Base-by-base conservation (phyloP, 2,888 invertebrate genomes). In the Drosophila fungiperda region DNA sequence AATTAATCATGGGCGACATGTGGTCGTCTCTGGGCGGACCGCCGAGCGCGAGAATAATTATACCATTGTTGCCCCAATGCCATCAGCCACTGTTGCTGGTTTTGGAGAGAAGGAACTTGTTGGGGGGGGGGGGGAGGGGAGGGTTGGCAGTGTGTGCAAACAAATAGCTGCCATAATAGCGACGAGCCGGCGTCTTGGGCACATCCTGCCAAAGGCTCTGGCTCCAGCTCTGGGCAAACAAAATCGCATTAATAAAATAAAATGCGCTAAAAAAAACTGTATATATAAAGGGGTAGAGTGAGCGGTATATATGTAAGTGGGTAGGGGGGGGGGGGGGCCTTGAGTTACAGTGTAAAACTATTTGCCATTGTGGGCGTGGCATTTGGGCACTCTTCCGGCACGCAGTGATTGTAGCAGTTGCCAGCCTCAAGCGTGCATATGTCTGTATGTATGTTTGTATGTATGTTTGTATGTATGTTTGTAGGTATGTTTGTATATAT, bases 1-100 rank as follows among this genome's bases (percentile, higher is more conserved):
- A 86, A 86, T 86, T 89, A 86, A 86, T 86, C 85, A 86, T 78
- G 82, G 87, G 88, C 85, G 85, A 86, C 85, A 86, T 86, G 85
- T 89, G 85, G 85, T 85, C 85, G 70, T 73, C 67, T 66, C 70
- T 71, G 62, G 69, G 64, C 64, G 63, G 84, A 87, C 87, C 87
- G 60, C 87, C 87, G 78, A 80, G 87, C 80, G 85, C 82, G 70
- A 84, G 82, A 87, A 89, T 84, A 84, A 87, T 89, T 80, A 84
- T 82, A 84, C 80, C 65, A 79, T 61, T 54, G 40, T 83, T 62
- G 85, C 89, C 76, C 63, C 68, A 23, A 60, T 68, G 5, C 53
- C 35, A 40, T 70, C 61, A 53, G 35, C 26, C 64, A 40, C 70
- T 32, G 29, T 48, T 23, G 8, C 45, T 2, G 8, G 20, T 7